Evolutionary conservation across 2,888 invertebrate genomes (phyloP).

Genomic region (Cheilosia scutellata): DNA sequence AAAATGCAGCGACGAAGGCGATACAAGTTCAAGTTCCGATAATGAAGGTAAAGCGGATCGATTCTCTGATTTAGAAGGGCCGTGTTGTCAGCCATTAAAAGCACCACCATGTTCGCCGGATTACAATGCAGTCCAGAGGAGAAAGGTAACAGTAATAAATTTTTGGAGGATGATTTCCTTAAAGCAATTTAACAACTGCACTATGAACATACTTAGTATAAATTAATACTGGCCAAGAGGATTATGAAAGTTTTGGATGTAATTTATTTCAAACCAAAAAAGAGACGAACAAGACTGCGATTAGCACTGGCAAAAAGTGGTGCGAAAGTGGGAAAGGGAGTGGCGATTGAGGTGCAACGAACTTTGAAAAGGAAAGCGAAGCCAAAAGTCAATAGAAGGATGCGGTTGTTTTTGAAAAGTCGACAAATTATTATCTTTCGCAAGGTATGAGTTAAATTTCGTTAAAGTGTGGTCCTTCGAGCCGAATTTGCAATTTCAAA

Average conservation of each 20-base stretch:
- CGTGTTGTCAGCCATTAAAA: constrained; percentile 84
- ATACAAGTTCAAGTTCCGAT: constrained; percentile 90
- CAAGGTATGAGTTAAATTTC: constrained; percentile 50
- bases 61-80: constrained; percentile 82
- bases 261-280: constrained; percentile 79
- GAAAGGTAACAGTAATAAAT: constrained; percentile 79
- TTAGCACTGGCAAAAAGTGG: not conserved
- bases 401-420: constrained; percentile 51
- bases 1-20: constrained; percentile 89
- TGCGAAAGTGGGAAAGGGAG: not conserved
- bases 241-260: constrained; percentile 81
- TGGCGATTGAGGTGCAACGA: not conserved
- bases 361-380: constrained; percentile 14
- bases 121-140: constrained; percentile 79
- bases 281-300: constrained; percentile 6
- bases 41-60: constrained; percentile 85
- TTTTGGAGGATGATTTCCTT: not conserved
- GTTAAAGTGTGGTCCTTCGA: not conserved
- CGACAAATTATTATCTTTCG: constrained; percentile 48
- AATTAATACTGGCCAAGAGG: constrained; percentile 80
- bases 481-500: not conserved
- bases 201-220: constrained; percentile 77
- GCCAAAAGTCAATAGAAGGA: constrained; percentile 41
- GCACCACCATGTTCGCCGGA: constrained; percentile 91
- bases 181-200: constrained; percentile 15